Evolutionary conservation across 1,140 invertebrate genomes (phyloP), one percentile per base, ranked within the genome.

Genomic region (Micrasema minimum): DNA sequence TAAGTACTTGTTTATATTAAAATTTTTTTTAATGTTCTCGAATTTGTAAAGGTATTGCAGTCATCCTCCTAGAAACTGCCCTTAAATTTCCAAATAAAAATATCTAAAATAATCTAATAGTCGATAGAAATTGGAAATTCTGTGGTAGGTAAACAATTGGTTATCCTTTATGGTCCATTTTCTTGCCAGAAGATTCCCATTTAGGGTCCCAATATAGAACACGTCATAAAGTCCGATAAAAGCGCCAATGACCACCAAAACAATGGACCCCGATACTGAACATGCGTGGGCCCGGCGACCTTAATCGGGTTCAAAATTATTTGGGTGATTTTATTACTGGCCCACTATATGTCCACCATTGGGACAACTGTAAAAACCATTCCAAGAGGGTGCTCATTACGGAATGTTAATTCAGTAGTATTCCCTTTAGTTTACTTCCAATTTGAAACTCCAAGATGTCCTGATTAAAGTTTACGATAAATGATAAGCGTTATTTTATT

Each of bases 211-310:
- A 31, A 31, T 31, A 7, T 31, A 31, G 26, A 66, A 66, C 48
- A 50, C 62, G 48, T 22, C 65, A 67, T 67, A 67, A 67, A 67
- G 48, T 67, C 35, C 41, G 48, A 53, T 67, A 67, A 67, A 67
- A 67, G 41, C 43, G 65, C 20, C 48, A 16, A 26, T 9, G 65
- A 37, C 37, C 31, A 48, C 26, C 65, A 55, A n/a, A 55, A 67
- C 65, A 53, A 55, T 53, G 65, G 65, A 9, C 18, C 37, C 31
- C 26, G 7, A 7, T 7, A 31, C 3, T 31, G 35, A 18, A 14
- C 11, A 43, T 35, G 65, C 50, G 65, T 53, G 65, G 48, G 65
- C 50, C 50, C 35, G 4, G 16, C 16, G 65, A 16, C 35, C 48
- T 62, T 62, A 62, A 62, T 62, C 38, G 59, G 38, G 7, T 35